Evolutionary conservation across 2,888 invertebrate species (phyloP), one percentile per base, ranked within the genome.

Genomic region (Lasioglossum figueresi): DNA sequence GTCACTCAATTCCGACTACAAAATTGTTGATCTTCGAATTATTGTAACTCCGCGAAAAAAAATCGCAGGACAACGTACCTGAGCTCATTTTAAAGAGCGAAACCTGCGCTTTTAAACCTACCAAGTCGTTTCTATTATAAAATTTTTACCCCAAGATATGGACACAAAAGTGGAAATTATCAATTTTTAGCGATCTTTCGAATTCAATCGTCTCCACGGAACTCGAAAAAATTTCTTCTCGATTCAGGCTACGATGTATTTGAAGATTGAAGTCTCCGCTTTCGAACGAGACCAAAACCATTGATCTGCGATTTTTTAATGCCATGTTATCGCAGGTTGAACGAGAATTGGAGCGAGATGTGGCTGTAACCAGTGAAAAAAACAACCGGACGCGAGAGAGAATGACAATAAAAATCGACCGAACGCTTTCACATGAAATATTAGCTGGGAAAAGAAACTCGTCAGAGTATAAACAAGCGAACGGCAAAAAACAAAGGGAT

Each of bases 401-500:
- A 66, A 16, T 16, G 34, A 2, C 34, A 8, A 66, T 19, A 66
- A 66, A 34, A 66, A 16, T 34, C 6, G 16, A 2, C 34, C 3
- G 14, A 34, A 19, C 23, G 16, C 34, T 66, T 34, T 34, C 31
- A 19, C 3, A 10, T 52, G 8, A 52, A 34, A 66, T 66, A 66
- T 66, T 66, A 59, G 59, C 59, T 14, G 59, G 2, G 27, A 31
- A 31, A 43, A 45, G n/a, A 43, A 71, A 71, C n/a, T 71, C 71
- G 71, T 43, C 43, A n/a, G 71, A 43, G 43, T 71, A 71, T 71
- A 71, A 71, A 71, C 71, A 71, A n/a, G 71, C 14, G 71, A 27
- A 43, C 43, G 43, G 71, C 43, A 27, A 71, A 71, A 74, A 63
- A 74, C 70, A 74, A 66, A 68, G 74, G 74, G 79, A 74, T 80